These are phyloP conservation scores for Unio pictorum DNA, from an alignment of 2,888 invertebrate genomes.

Conservation along the genomic window DNA sequence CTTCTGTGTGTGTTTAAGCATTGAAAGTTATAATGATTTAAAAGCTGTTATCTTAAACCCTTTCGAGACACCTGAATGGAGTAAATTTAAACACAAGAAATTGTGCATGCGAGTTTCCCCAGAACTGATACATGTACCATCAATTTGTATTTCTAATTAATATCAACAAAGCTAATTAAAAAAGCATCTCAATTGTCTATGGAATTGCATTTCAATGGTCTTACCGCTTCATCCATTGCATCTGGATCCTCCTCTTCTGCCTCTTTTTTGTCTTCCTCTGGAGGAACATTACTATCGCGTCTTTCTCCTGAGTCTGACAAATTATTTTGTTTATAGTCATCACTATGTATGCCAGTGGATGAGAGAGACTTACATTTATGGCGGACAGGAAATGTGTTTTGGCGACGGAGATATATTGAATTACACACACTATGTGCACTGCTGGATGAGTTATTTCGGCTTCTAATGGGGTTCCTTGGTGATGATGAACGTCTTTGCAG, in stretches of 20 bases:
- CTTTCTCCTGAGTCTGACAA: slow-evolving; percentile 46
- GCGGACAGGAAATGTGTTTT: slow-evolving; percentile 65
- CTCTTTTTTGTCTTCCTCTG: slow-evolving; percentile 32
- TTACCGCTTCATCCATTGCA: slow-evolving; percentile 65
- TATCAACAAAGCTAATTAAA: too few relatives aligned
- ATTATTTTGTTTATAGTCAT: slow-evolving; percentile 66
- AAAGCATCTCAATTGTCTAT: too few relatives aligned
- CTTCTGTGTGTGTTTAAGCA: too few relatives aligned
- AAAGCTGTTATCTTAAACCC: too few relatives aligned
- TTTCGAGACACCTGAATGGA: too few relatives aligned
- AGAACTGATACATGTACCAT: too few relatives aligned
- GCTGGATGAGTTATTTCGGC: slow-evolving; percentile 67
- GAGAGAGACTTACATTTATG: slow-evolving; percentile 63
- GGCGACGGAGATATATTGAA: slow-evolving; percentile 63
- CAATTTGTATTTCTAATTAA: too few relatives aligned
- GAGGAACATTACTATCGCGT: slow-evolving; percentile 12
- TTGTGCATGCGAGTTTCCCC: too few relatives aligned
- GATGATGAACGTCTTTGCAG: slow-evolving; percentile 71
- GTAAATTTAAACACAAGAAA: too few relatives aligned
- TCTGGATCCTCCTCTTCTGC: slow-evolving; percentile 61
- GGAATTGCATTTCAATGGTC: slow-evolving; percentile 7
- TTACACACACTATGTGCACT: slow-evolving; percentile 62
- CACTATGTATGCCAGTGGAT: slow-evolving; percentile 50
- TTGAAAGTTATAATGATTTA: too few relatives aligned
- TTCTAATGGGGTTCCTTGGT: slow-evolving; percentile 63